A percentile compares a stretch with the other conserved stretches of the same genome.
These are phyloP conservation scores for Torymus tubicola DNA, from an alignment of 2,888 invertebrate species.

Conservation along the genomic window DNA sequence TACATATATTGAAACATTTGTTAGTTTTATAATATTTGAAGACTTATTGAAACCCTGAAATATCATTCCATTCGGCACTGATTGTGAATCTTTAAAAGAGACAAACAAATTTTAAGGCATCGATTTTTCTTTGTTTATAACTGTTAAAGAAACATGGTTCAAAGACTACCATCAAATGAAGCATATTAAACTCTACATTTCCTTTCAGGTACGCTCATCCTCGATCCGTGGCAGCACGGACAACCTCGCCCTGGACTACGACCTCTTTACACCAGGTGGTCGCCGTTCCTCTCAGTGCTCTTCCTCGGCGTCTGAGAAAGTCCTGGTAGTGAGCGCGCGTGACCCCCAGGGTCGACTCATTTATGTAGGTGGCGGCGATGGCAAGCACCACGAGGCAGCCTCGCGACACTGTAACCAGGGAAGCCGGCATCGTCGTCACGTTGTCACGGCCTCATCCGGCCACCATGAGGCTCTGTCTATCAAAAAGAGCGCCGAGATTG, in stretches of 20 bases:
- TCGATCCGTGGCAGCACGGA: slow-evolving; percentile 77
- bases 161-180: too few species aligned
- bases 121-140: too few species aligned
- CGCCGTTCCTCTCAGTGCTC: slow-evolving; percentile 67
- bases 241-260: slow-evolving; percentile 87
- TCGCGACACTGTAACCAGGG: too few species aligned
- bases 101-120: too few species aligned
- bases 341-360: slow-evolving; percentile 77
- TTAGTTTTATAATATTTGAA: too few species aligned
- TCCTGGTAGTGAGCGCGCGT: slow-evolving; percentile 77
- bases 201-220: slow-evolving; percentile 59
- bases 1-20: too few species aligned
- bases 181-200: not conserved
- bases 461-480: slow-evolving; percentile 85
- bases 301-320: slow-evolving; percentile 71
- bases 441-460: too few species aligned
- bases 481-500: slow-evolving; percentile 93
- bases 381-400: not conserved
- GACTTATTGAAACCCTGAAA: too few species aligned
- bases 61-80: too few species aligned
- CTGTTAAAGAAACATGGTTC: too few species aligned
- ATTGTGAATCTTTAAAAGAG: too few species aligned
- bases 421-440: too few species aligned
- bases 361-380: slow-evolving; percentile 73
- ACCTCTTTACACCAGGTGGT: slow-evolving; percentile 79